These are phyloP conservation scores for Aldrovandia affinis DNA, from an alignment of 2,797 vertebrate species.

Conservation along the genomic window DNA sequence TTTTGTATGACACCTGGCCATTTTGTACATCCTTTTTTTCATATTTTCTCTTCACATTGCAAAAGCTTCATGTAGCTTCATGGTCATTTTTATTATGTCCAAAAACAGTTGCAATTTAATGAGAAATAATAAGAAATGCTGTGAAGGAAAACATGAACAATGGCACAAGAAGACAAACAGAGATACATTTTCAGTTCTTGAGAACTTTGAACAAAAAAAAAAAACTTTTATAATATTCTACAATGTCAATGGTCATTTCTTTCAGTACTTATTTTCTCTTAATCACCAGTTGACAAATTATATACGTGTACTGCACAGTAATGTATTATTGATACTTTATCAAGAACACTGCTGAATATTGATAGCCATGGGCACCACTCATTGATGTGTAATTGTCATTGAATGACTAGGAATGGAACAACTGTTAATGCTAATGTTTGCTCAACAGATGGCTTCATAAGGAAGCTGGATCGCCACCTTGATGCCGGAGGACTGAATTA, in stretches of 20 bases:
- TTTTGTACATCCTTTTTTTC: no score
- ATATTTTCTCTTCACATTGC: background rate
- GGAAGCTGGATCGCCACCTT: background rate
- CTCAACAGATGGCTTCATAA: background rate
- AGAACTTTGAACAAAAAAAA: background rate
- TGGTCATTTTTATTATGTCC: background rate
- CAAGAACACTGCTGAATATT: background rate
- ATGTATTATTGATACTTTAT: slow-evolving; percentile 5
- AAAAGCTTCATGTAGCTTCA: background rate
- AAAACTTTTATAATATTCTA: background rate
- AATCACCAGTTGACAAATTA: background rate
- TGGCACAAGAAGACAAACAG: background rate
- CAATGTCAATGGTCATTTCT: background rate
- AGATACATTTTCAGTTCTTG: background rate
- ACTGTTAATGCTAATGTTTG: background rate
- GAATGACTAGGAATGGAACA: background rate
- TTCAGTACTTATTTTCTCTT: background rate
- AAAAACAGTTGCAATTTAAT: background rate
- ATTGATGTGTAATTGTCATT: background rate
- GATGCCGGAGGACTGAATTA: background rate
- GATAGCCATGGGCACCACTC: background rate
- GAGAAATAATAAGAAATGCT: background rate
- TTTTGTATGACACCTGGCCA: no score
- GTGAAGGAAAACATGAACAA: background rate
- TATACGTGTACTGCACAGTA: background rate